phyloP scores from a whole-genome alignment of 1,140 invertebrate genomes.

The Pogonomyrmex barbatus region DNA sequence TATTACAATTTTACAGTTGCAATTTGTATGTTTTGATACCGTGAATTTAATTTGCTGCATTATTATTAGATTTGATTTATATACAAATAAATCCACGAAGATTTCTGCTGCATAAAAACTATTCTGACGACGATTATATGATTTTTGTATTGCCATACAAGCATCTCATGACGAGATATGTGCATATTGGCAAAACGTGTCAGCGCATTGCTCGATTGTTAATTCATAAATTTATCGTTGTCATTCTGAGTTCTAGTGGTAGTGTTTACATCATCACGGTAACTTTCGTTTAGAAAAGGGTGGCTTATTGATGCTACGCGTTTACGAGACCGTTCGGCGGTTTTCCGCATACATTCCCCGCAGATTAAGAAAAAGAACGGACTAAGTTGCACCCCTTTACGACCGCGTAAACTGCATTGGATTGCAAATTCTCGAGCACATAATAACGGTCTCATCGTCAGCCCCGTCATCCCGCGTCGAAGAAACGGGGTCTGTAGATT shows the following conservation, averaged over 20 bases:
- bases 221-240: slow-evolving; percentile 67
- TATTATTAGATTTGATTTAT: background rate
- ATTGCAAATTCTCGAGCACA: slow-evolving; percentile 74
- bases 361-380: slow-evolving; percentile 64
- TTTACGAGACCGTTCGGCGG: slow-evolving; percentile 51
- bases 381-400: slow-evolving; percentile 67
- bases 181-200: slow-evolving; percentile 14
- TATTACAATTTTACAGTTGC: background rate
- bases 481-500: slow-evolving; percentile 33
- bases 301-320: slow-evolving; percentile 65
- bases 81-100: background rate
- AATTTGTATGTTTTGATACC: slow-evolving; percentile 14
- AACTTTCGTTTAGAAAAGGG: slow-evolving; percentile 36
- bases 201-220: slow-evolving; percentile 44
- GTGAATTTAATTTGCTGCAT: background rate
- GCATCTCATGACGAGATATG: background rate
- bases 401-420: slow-evolving; percentile 70
- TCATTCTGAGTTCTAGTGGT: slow-evolving; percentile 7
- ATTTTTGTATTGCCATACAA: background rate
- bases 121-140: background rate
- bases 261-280: slow-evolving; percentile 53
- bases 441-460: slow-evolving; percentile 64
- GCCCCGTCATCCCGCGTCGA: background rate
- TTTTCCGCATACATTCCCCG: slow-evolving; percentile 55
- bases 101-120: background rate